These are phyloP conservation scores for Diplogasteroides magnus DNA, from an alignment of 1,140 invertebrate genomes.

Conservation along the genomic window DNA sequence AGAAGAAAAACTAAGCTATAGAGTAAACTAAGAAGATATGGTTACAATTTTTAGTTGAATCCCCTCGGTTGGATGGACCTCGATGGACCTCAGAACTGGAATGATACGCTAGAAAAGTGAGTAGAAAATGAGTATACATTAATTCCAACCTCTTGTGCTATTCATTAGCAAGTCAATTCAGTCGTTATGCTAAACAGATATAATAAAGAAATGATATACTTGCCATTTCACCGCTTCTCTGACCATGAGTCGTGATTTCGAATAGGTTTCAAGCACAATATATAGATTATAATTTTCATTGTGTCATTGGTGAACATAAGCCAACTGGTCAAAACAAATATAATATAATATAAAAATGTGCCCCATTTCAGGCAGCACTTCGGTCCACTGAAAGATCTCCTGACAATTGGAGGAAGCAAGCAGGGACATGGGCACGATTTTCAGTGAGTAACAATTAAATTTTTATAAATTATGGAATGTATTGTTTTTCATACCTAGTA, in stretches of 20 bases:
- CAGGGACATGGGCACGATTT: constrained; percentile 24
- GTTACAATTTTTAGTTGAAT: neutral
- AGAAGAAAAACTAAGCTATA: neutral
- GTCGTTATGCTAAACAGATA: too few relatives aligned
- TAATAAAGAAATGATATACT: too few relatives aligned
- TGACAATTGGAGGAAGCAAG: constrained; percentile 28
- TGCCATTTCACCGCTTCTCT: too few relatives aligned
- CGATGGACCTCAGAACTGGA: constrained; percentile 22
- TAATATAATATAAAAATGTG: too few relatives aligned
- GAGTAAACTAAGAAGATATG: neutral
- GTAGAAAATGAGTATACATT: too few relatives aligned
- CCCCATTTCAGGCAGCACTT: constrained; percentile 36
- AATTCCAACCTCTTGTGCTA: too few relatives aligned
- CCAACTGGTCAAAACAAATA: too few relatives aligned
- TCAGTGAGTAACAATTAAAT: constrained; percentile 4
- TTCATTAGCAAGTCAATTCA: too few relatives aligned
- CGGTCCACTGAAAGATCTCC: constrained; percentile 32
- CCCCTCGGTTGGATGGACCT: constrained; percentile 18
- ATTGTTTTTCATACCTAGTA: neutral
- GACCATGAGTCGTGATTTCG: too few relatives aligned
- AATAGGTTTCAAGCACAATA: too few relatives aligned
- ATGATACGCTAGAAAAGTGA: constrained; percentile 36
- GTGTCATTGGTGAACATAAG: too few relatives aligned
- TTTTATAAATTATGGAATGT: neutral
- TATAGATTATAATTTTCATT: too few relatives aligned